Evolutionary conservation across 1,140 invertebrate genomes (phyloP).

Genomic region (Drosophila pachea): DNA sequence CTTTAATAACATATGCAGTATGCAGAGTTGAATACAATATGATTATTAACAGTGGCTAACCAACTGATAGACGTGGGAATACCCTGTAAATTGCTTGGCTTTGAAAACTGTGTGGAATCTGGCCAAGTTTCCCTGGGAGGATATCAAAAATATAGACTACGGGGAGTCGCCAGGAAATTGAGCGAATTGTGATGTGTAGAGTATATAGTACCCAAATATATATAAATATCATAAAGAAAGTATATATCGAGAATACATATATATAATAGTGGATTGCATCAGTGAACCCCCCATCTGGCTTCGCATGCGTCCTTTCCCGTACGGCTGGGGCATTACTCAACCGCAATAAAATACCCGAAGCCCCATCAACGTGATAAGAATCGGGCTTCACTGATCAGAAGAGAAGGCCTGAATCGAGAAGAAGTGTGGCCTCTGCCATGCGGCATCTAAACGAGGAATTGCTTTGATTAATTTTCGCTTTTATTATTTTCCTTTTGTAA

Average conservation of each 20-base stretch:
- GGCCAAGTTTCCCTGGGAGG: too few relatives aligned
- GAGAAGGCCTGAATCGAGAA: conserved; percentile 5
- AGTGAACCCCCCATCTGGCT: too few relatives aligned
- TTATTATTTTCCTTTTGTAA: not conserved
- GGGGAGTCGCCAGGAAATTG: too few relatives aligned
- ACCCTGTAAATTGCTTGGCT: not conserved
- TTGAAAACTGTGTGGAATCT: not conserved
- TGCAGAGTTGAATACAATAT: conserved; percentile 17
- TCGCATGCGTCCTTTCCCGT: not conserved
- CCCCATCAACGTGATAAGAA: conserved; percentile 50
- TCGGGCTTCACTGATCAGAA: conserved; percentile 16
- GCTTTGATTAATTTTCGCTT: conserved; percentile 29
- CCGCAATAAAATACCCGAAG: conserved; percentile 7
- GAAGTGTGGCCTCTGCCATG: conserved; percentile 8
- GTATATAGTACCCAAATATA: too few relatives aligned
- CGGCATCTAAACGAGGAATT: conserved; percentile 3
- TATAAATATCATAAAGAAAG: too few relatives aligned
- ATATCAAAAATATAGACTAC: too few relatives aligned
- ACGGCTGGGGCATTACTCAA: not conserved
- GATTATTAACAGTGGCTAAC: conserved; percentile 33
- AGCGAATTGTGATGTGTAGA: too few relatives aligned
- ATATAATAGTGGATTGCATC: too few relatives aligned
- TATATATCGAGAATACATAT: too few relatives aligned
- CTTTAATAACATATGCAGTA: conserved; percentile 23
- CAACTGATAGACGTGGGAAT: conserved; percentile 25